A percentile compares a stretch with the other conserved stretches of the same genome.
Evolutionary conservation across 1,140 invertebrate genomes (phyloP).

Genomic region (Drosophila aff.): DNA sequence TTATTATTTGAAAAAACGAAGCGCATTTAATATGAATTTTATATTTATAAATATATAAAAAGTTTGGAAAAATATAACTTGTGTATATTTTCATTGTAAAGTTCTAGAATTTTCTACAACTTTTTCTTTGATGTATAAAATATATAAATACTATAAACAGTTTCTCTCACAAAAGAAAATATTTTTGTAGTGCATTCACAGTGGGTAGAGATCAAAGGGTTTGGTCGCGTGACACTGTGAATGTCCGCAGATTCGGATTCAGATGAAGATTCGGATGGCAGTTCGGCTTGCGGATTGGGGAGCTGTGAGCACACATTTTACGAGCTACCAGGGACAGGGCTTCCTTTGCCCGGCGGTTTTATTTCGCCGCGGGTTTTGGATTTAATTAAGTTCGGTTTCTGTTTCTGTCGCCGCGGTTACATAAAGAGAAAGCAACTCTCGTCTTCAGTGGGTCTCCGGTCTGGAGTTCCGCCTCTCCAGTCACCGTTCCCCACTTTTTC

Average conservation of each 20-base stretch:
- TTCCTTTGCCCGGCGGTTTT: constrained; percentile 65
- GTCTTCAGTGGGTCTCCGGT: constrained; percentile 23
- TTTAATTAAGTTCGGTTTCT: constrained; percentile 75
- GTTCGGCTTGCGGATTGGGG: constrained; percentile 10
- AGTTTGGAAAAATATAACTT: neutral
- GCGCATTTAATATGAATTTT: too few species aligned
- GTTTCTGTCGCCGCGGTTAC: constrained; percentile 75
- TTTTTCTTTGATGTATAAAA: neutral
- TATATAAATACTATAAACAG: neutral
- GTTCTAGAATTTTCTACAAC: neutral
- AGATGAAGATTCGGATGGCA: neutral
- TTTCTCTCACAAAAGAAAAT: neutral
- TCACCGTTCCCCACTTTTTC: neutral
- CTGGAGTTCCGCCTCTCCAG: constrained; percentile 13
- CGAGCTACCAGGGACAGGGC: constrained; percentile 31
- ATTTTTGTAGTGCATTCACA: constrained; percentile 3
- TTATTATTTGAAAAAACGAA: too few species aligned
- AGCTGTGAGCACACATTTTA: constrained; percentile 40
- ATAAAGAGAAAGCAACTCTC: constrained; percentile 79
- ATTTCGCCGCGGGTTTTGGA: constrained; percentile 63
- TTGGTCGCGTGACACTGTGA: constrained; percentile 35
- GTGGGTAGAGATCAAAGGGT: constrained; percentile 49
- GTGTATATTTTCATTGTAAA: too few species aligned
- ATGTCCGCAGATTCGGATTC: constrained; percentile 19
- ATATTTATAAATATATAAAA: too few species aligned